Evolutionary conservation across 2,797 vertebrate species (phyloP).

Genomic region (Champsocephalus gunnari): DNA sequence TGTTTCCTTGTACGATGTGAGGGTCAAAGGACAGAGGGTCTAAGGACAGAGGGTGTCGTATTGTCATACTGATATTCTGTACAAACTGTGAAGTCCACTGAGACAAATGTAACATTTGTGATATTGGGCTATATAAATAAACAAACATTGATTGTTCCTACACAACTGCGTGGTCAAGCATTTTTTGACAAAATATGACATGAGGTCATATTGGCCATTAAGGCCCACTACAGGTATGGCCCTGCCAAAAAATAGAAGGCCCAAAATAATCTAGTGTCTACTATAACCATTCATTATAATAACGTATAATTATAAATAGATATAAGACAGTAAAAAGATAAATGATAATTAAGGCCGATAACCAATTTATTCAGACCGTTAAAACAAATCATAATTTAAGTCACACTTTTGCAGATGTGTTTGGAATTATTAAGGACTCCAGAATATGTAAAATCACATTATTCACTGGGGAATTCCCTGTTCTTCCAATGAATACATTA

Average conservation of each 20-base stretch:
- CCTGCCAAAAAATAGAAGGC: background rate
- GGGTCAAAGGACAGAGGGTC: too few species aligned
- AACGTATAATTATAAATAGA: constrained; percentile 11
- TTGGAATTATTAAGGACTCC: constrained; percentile 46
- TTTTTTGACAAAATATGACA: too few species aligned
- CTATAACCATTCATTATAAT: constrained; percentile 6
- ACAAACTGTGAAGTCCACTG: too few species aligned
- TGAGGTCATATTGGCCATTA: background rate
- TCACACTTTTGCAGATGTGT: constrained; percentile 58
- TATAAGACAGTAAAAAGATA: constrained; percentile 46
- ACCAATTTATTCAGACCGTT: constrained; percentile 63
- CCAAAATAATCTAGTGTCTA: background rate
- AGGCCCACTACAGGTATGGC: background rate
- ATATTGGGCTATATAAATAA: too few species aligned
- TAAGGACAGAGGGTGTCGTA: too few species aligned
- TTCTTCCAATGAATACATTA: constrained; percentile 29
- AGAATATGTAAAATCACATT: constrained; percentile 50
- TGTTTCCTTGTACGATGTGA: too few species aligned
- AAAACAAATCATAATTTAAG: constrained; percentile 61
- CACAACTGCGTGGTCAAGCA: too few species aligned
- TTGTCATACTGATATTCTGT: too few species aligned
- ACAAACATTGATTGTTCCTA: too few species aligned
- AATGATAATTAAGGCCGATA: constrained; percentile 59
- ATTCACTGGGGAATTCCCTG: constrained; percentile 30
- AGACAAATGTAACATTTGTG: too few species aligned